Evolutionary conservation across 2,113 vertebrate genomes (phyloP).

Genomic region (Pitta sordida): DNA sequence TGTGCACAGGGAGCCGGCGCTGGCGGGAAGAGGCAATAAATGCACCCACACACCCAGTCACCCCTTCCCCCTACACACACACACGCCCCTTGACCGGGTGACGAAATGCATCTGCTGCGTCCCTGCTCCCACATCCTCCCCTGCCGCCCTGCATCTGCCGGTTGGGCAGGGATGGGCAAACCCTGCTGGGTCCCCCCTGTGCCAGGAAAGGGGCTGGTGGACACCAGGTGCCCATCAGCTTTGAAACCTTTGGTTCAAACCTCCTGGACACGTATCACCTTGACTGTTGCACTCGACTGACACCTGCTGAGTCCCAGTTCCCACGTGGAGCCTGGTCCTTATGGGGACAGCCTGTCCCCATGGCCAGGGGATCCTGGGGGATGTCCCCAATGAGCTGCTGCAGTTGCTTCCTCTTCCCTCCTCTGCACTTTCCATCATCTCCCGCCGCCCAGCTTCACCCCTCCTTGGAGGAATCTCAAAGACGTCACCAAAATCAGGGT

Average conservation of each 20-base stretch:
- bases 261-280: background rate
- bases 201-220: background rate
- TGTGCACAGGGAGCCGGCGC: conserved; percentile 43
- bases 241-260: background rate
- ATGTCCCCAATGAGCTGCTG: background rate
- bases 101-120: background rate
- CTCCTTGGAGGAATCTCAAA: background rate
- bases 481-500: background rate
- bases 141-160: background rate
- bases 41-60: background rate
- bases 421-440: accelerated
- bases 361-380: background rate
- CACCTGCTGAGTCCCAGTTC: accelerated
- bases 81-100: conserved; percentile 3
- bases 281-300: background rate
- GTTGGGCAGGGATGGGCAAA: background rate
- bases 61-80: conserved; percentile 50
- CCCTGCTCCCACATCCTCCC: background rate
- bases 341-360: background rate
- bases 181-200: accelerated
- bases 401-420: background rate
- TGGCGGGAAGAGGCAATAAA: conserved; percentile 58
- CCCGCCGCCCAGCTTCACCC: accelerated
- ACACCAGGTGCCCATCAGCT: background rate
- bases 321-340: background rate